Base-by-base conservation (phyloP, 2,113 vertebrate species). In the Syrmaticus mikado region DNA sequence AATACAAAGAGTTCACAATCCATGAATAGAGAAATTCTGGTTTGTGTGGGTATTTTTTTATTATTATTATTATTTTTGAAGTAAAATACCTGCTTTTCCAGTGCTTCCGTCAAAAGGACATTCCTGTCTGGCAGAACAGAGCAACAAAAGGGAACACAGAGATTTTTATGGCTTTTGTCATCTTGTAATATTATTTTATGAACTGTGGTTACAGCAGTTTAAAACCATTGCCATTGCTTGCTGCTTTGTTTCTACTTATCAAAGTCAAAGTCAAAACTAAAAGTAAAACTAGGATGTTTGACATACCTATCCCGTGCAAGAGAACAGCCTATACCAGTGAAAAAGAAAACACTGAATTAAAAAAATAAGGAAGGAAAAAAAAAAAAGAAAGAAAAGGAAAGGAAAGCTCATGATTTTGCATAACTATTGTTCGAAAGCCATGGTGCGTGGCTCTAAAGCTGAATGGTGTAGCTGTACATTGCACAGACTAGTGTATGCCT, bases 131-230 rank as follows among this genome's bases (percentile, higher is more conserved):
- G 92, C 82, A 88, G 80, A 91, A 68, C 61, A 74, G 8, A 72
- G 57, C 45, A 91, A 87, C 65, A 57, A 96, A 96, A 55, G 25
- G 32, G 52, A 92, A 87, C 16, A 57, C 4, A 50, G 43, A 96
- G 76, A 93, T 78, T 88, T 89, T 68, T 71, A 78, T 93, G 72
- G 9, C 21, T 96, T 96, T 95, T 87, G 72, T 93, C 87, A 94
- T 95, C 84, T 97, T 96, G 85, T 85, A 94, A 89, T 75, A 94
- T 95, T 82, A 52, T 95, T 94, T 84, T 82, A 89, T 84, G 87
- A 77, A 77, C 60, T 92, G 85, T 1, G 17, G 82, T 95, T 95
- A 72, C 50, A 86, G 43, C 73, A 93, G 72, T 75, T 65, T 90
- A 73, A 36, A 48, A 53, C 46, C 28, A 11, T 34, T 80, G 52